phyloP scores from a whole-genome alignment of 2,113 vertebrate genomes.

The Bungarus multicinctus region DNA sequence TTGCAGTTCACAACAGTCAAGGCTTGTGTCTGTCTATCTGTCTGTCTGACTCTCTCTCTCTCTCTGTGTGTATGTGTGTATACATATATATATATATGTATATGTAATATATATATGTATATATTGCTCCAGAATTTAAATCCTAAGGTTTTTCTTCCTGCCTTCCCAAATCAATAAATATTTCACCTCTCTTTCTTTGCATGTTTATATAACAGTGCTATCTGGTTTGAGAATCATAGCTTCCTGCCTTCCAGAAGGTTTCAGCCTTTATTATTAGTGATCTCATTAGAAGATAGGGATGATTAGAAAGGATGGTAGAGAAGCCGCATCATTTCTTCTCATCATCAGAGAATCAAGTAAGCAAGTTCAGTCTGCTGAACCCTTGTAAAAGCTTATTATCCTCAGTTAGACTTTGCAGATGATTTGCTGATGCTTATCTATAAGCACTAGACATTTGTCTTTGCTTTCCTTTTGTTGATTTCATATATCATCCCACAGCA shows the following conservation, averaged over 20 bases:
- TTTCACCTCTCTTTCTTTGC: background rate
- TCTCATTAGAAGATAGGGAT: background rate
- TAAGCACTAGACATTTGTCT: background rate
- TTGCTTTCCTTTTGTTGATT: background rate
- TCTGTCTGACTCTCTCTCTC: too few species aligned
- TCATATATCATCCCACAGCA: background rate
- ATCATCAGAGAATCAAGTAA: background rate
- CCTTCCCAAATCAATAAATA: background rate
- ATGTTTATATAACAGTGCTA: background rate
- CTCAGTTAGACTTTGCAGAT: background rate
- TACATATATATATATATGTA: too few species aligned
- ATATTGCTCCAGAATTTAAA: background rate
- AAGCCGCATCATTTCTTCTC: background rate
- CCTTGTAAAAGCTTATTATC: background rate
- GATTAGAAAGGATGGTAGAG: background rate
- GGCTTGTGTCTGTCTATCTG: background rate
- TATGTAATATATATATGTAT: background rate
- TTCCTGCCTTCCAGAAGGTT: background rate
- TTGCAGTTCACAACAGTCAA: background rate
- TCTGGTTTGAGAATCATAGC: background rate
- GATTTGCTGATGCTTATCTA: background rate
- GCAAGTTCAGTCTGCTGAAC: background rate
- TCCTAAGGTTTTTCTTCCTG: background rate
- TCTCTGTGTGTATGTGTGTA: too few species aligned
- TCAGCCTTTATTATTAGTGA: background rate